Evolutionary conservation across 2,797 vertebrate species (phyloP).

Genomic region (Falco columbarius): DNA sequence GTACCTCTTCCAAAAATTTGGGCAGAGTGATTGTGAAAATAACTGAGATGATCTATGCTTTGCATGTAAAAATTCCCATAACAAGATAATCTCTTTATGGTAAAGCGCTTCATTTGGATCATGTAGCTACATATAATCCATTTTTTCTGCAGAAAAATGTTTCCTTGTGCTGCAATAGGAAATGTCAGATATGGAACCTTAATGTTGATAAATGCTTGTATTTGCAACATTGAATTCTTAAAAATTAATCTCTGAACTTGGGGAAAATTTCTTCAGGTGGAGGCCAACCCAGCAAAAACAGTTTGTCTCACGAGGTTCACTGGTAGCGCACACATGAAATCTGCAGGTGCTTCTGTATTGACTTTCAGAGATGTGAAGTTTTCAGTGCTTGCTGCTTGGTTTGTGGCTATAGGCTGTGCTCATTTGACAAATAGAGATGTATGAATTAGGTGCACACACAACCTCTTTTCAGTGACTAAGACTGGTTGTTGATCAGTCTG

Average conservation of each 20-base stretch:
- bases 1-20: slow-evolving; percentile 7
- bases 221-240: not conserved
- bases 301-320: not conserved
- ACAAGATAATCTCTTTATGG: slow-evolving; percentile 22
- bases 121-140: not conserved
- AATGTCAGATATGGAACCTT: not conserved
- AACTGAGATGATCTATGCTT: slow-evolving; percentile 17
- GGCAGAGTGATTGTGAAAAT: not conserved
- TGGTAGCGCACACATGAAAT: not conserved
- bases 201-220: not conserved
- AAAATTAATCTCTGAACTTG: not conserved
- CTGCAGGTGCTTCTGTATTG: not conserved
- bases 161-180: not conserved
- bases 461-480: not conserved
- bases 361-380: not conserved
- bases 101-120: slow-evolving; percentile 23
- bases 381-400: not conserved
- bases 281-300: not conserved
- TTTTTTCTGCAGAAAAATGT: not conserved
- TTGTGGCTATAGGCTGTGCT: not conserved
- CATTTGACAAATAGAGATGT: not conserved
- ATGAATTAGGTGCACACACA: not conserved
- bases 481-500: not conserved
- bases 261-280: not conserved
- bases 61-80: slow-evolving; percentile 22